Evolutionary conservation across 2,888 invertebrate genomes (phyloP).

Genomic region (Ophonus ardosiacus): DNA sequence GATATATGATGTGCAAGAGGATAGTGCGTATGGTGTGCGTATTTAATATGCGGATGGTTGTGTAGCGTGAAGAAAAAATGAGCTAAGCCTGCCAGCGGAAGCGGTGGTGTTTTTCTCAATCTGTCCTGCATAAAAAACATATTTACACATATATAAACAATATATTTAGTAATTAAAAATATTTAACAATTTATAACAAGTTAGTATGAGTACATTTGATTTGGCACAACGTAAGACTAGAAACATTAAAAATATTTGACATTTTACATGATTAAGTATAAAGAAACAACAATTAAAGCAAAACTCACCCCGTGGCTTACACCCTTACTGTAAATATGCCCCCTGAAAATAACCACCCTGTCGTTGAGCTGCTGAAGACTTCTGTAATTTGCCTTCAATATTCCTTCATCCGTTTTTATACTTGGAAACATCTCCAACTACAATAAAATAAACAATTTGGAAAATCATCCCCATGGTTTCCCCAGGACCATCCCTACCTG

Average conservation of each 20-base stretch:
- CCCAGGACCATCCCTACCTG: conserved; percentile 22
- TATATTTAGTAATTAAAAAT: background rate
- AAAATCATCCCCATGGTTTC: too few species aligned
- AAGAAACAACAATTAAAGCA: background rate
- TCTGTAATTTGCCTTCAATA: conserved; percentile 76
- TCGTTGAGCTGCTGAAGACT: conserved; percentile 73
- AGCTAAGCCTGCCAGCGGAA: background rate
- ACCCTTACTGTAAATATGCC: background rate
- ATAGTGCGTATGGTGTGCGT: background rate
- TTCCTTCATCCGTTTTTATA: conserved; percentile 66
- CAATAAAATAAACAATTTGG: background rate
- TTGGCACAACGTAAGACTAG: background rate
- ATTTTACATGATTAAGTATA: background rate
- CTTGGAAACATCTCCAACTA: conserved; percentile 32
- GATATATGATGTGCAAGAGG: too few species aligned
- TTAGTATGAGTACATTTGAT: too few species aligned
- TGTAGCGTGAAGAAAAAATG: background rate
- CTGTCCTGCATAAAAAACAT: background rate
- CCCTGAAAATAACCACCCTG: conserved; percentile 68
- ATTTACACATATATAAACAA: background rate
- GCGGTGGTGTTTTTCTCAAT: background rate
- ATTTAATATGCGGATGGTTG: background rate
- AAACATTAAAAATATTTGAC: background rate
- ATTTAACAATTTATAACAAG: background rate
- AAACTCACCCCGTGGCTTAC: background rate